Evolutionary conservation across 2,888 invertebrate genomes (phyloP).

Genomic region (Nesidiocoris tenuis): DNA sequence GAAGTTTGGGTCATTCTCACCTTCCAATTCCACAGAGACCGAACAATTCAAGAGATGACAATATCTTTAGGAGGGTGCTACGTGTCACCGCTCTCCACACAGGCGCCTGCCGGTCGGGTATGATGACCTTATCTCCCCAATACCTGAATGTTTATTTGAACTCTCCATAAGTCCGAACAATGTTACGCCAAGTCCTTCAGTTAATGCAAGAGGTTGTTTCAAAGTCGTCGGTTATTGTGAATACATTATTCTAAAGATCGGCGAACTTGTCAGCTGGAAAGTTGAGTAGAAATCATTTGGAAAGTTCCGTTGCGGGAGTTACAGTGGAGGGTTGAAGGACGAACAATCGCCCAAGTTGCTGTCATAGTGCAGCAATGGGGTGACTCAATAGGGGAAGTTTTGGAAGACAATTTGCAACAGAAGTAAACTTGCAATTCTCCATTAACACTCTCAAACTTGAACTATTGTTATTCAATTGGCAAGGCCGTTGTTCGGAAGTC

Average conservation of each 20-base stretch:
- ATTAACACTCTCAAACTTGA: neutral
- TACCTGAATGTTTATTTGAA: too few species aligned
- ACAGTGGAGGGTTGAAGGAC: neutral
- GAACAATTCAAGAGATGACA: too few species aligned
- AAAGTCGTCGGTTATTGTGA: neutral
- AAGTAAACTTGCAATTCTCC: neutral
- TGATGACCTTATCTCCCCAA: too few species aligned
- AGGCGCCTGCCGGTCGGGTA: too few species aligned
- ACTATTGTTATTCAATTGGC: neutral
- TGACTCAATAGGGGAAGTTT: neutral
- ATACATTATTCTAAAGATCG: neutral
- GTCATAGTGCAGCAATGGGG: neutral
- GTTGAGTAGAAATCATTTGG: too few species aligned
- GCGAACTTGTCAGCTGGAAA: neutral
- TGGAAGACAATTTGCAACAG: neutral
- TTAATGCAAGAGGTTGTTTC: neutral
- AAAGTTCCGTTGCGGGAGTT: neutral
- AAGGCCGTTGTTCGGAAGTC: neutral
- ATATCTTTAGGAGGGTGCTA: too few species aligned
- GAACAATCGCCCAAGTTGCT: neutral
- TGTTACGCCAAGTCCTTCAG: too few species aligned
- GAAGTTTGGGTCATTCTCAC: too few species aligned
- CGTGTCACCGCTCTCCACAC: too few species aligned
- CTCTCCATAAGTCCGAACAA: too few species aligned
- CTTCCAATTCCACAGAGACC: too few species aligned